These are phyloP conservation scores for Hirtodrosophila histrioides DNA, from an alignment of 2,888 invertebrate genomes.

Conservation along the genomic window DNA sequence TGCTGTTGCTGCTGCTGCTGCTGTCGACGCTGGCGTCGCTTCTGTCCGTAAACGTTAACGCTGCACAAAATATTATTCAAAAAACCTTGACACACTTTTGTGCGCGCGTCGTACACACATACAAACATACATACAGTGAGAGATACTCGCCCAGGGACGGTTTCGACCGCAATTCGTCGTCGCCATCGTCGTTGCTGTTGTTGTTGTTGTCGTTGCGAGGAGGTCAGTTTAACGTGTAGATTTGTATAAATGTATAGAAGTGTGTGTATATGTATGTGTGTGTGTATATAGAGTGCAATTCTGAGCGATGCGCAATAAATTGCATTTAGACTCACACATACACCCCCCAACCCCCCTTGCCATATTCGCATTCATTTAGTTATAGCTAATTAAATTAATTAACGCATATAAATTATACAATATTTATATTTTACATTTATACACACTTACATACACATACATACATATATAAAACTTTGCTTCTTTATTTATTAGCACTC, in stretches of 20 bases:
- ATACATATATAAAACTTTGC: constrained; percentile 17
- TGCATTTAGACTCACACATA: constrained; percentile 53
- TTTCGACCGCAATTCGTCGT: constrained; percentile 81
- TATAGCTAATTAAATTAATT: constrained; percentile 62
- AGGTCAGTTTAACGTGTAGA: constrained; percentile 73
- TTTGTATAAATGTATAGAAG: constrained; percentile 46
- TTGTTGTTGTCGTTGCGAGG: constrained; percentile 49
- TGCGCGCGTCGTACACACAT: constrained; percentile 66
- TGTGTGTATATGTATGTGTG: constrained; percentile 13
- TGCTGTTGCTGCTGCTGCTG: constrained; percentile 16
- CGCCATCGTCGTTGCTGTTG: constrained; percentile 57
- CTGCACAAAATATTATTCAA: constrained; percentile 80
- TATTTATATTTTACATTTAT: constrained; percentile 27
- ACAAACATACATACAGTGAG: constrained; percentile 39
- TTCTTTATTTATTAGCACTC: constrained; percentile 44
- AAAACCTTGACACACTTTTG: constrained; percentile 83
- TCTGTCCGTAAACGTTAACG: constrained; percentile 67
- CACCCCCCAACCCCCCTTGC: constrained; percentile 1
- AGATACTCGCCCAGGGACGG: constrained; percentile 81
- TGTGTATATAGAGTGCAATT: constrained; percentile 41
- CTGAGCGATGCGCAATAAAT: constrained; percentile 72
- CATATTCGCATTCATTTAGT: constrained; percentile 17
- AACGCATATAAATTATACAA: constrained; percentile 48
- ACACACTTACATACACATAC: constrained; percentile 1
- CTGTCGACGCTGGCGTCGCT: constrained; percentile 53